Evolutionary conservation across 2,797 vertebrate species (phyloP).

Genomic region (Chrosomus eos): DNA sequence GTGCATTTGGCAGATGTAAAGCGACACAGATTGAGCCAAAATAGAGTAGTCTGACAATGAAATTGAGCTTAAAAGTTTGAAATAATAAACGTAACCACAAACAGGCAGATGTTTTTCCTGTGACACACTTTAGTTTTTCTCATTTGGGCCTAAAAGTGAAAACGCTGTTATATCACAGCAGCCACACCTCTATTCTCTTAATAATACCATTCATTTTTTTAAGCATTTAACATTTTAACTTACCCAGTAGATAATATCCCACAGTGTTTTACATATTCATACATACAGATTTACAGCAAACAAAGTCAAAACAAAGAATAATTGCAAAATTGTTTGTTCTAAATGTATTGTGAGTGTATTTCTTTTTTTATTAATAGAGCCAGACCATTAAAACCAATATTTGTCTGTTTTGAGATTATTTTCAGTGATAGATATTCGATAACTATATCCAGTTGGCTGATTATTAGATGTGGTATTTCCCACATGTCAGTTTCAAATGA

Average conservation of each 20-base stretch:
- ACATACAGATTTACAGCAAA: too few relatives aligned
- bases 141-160: background rate
- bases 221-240: background rate
- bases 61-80: background rate
- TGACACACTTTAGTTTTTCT: background rate
- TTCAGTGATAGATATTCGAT: too few relatives aligned
- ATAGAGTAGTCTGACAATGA: background rate
- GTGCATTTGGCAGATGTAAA: conserved; percentile 34
- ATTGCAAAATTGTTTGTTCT: background rate
- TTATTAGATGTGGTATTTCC: background rate
- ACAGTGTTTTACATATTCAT: background rate
- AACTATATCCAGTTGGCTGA: background rate
- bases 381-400: background rate
- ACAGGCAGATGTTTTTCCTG: background rate
- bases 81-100: background rate
- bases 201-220: background rate
- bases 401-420: background rate
- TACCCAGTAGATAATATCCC: background rate
- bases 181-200: background rate
- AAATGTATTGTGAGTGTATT: background rate
- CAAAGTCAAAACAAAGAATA: background rate
- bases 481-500: background rate
- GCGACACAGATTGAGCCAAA: background rate
- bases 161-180: background rate
- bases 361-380: background rate